Conservation (phyloP, 2,113 vertebrate genomes). For the Phalacrocorax brasilianus region DNA sequence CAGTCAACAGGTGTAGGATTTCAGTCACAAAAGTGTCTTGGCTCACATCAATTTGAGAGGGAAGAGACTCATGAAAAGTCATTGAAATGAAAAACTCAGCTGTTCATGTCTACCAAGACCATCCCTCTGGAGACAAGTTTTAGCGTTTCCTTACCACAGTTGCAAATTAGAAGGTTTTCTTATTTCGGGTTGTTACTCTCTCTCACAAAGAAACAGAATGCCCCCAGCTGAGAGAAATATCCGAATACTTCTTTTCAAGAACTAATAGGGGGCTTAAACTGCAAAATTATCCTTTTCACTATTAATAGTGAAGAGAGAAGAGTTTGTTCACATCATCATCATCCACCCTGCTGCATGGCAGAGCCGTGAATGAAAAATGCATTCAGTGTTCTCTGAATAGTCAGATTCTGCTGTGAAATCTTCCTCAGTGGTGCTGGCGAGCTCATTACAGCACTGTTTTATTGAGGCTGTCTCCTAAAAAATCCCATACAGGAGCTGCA, state of each 20-base stretch:
- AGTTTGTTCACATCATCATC: not conserved
- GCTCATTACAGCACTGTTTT: rapidly evolving
- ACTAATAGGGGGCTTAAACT: not conserved
- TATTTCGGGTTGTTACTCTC: not conserved
- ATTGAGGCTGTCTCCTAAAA: not conserved
- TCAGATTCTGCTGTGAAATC: not conserved
- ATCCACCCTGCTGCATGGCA: not conserved
- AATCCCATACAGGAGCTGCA: rapidly evolving
- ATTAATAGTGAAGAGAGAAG: not conserved
- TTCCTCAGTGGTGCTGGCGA: not conserved
- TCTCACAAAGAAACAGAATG: not conserved
- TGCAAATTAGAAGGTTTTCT: not conserved
- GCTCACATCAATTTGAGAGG: not conserved
- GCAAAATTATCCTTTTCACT: not conserved
- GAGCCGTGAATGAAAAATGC: not conserved
- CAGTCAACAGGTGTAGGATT: not conserved
- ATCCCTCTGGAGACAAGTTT: not conserved
- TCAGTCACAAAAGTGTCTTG: not conserved
- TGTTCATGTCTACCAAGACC: not conserved
- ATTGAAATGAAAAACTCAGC: not conserved
- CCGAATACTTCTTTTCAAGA: not conserved
- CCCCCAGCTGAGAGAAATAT: not conserved
- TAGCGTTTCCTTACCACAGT: not conserved
- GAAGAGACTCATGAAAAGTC: not conserved
- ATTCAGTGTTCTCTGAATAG: not conserved